Evolutionary conservation across 2,888 invertebrate genomes (phyloP), one percentile per base, ranked within the genome.

Genomic region (Cheilosia soror): DNA sequence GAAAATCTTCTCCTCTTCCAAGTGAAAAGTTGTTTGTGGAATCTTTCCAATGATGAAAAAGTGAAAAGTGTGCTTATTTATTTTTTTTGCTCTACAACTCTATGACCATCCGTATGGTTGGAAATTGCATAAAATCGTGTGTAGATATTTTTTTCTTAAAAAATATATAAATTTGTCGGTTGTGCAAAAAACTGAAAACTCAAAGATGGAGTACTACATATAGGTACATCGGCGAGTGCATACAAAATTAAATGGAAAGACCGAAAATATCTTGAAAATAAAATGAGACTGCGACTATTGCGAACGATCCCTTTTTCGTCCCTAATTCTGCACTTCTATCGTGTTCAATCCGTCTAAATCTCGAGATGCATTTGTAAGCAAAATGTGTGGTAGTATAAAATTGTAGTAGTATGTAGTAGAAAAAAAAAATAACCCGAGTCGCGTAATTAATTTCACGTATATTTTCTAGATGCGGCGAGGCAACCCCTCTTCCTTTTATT

Each of bases 361-460:
- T 69, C 31, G 11, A 84, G 58, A 71, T 80, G 84, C 79, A 79
- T 65, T 80, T 79, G 69, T 75, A 65, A 75, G 79, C 40, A 66
- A 76, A 76, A 66, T 66, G 78, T 78, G 78, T 78, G 66, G 55
- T 78, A 73, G 78, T 80, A 80, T 73, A 53, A 73, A 68, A 55
- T 78, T 78, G 68, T 83, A 83, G 78, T 72, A 83, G 78, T 47
- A 47, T 47, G 47, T 83, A 73, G 83, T 83, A 83, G 66, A 55
- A 69, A 55, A 51, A 77, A 68, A 77, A 60, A 72, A n/a, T n/a
- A 65, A 37, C 9, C 37, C 3, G 37, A 37, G 37, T 80, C 84
- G 84, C 80, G 84, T 84, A 84, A 84, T 84, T 84, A 84, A 80
- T 84, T 80, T 75, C 80, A 60, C 69, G 75, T 80, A 75, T 53